Percentiles rank a stretch among this genome's conserved stretches.
Evolutionary conservation across 2,113 vertebrate species (phyloP).

Genomic region (Tretioscincus oriximinensis): DNA sequence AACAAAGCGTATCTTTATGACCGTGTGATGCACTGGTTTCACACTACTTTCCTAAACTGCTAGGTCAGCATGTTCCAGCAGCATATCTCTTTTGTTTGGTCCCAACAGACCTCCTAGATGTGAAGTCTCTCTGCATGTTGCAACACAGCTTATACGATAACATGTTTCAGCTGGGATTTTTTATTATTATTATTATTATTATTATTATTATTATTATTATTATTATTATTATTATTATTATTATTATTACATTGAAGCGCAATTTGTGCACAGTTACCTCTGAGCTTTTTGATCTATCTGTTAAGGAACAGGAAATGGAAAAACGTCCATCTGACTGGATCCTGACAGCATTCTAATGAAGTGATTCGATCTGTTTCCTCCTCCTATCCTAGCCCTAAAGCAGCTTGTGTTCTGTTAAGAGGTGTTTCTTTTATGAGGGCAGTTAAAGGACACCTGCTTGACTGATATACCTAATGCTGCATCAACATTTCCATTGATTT

Average conservation of each 20-base stretch:
- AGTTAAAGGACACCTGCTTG: constrained; percentile 75
- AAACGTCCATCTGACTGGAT: constrained; percentile 47
- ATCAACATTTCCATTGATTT: constrained; percentile 80
- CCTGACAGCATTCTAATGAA: constrained; percentile 45
- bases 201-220: too few relatives aligned
- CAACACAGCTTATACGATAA: background rate
- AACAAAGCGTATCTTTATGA: too few relatives aligned
- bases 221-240: too few relatives aligned
- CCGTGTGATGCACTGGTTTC: too few relatives aligned
- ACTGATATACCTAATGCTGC: constrained; percentile 68
- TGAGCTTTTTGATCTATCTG: background rate
- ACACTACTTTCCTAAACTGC: too few relatives aligned
- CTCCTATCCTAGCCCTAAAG: constrained; percentile 47
- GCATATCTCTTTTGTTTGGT: too few relatives aligned
- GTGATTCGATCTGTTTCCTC: constrained; percentile 55
- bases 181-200: too few relatives aligned
- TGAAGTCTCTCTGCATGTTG: too few relatives aligned
- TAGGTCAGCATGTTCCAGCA: too few relatives aligned
- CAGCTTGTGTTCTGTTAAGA: constrained; percentile 50
- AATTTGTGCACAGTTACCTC: too few relatives aligned
- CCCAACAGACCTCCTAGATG: too few relatives aligned
- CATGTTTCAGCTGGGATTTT: background rate
- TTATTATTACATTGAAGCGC: background rate
- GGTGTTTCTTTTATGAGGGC: constrained; percentile 75
- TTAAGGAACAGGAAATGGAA: constrained; percentile 47